Percentiles rank a stretch among this genome's conserved stretches.
Conservation (phyloP, 2,113 vertebrate species). For the Xiphophorus maculatus region DNA sequence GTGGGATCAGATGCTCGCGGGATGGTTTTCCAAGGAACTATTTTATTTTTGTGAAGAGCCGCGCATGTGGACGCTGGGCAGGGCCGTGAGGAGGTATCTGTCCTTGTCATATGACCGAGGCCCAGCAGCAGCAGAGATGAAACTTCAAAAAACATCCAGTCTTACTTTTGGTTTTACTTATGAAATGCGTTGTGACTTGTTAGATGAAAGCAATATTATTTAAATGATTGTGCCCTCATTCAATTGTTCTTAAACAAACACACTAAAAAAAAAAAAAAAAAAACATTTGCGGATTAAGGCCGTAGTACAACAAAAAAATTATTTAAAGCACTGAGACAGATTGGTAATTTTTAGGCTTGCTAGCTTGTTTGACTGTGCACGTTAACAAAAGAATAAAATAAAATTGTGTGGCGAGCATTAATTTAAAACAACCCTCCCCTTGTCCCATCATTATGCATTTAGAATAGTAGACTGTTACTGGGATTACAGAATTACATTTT, state of each 20-base stretch:
- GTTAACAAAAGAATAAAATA: no score
- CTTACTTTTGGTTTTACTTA: neutral
- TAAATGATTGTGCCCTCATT: neutral
- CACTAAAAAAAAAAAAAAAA: no score
- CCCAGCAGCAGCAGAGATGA: constrained; percentile 47
- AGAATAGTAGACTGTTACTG: neutral
- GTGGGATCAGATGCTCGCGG: rapidly evolving
- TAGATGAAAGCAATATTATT: neutral
- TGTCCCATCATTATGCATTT: neutral
- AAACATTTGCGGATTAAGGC: neutral
- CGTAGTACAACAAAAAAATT: neutral
- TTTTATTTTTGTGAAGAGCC: constrained; percentile 61
- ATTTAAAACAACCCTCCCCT: neutral
- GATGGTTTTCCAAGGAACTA: constrained; percentile 26
- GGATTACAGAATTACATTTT: neutral
- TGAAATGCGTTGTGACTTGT: neutral
- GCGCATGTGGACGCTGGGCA: constrained; percentile 32
- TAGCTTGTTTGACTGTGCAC: no score
- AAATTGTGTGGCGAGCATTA: no score
- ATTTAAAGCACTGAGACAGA: neutral
- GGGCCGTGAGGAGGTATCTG: constrained; percentile 65
- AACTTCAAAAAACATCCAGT: neutral
- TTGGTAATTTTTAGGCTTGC: no score
- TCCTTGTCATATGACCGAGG: constrained; percentile 78
- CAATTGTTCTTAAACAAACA: neutral